Percentiles rank a stretch among this genome's conserved stretches.
phyloP scores from a whole-genome alignment of 2,113 vertebrate genomes.

The Capricornis sumatraensis region DNA sequence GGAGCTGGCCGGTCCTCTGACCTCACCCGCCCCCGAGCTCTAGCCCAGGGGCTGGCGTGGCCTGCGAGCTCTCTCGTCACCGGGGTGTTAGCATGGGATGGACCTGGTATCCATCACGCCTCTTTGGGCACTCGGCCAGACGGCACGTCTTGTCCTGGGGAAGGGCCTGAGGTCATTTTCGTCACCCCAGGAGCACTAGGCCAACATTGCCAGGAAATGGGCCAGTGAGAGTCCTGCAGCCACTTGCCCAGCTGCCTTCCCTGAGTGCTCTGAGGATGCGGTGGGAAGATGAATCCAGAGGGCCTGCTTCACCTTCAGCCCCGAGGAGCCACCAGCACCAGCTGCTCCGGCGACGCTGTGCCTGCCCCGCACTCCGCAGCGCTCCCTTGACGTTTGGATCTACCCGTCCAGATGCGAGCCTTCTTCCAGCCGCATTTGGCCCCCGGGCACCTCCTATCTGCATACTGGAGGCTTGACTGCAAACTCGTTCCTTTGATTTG shows the following conservation, averaged over 20 bases:
- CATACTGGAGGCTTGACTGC: accelerated
- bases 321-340: accelerated
- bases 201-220: neutral
- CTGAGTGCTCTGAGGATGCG: neutral
- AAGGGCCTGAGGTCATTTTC: accelerated
- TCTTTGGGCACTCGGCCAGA: accelerated
- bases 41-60: accelerated
- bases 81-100: accelerated
- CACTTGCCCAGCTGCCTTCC: neutral
- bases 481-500: neutral
- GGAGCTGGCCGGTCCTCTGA: accelerated
- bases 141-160: accelerated
- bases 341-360: accelerated
- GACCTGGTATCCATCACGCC: accelerated
- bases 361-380: accelerated
- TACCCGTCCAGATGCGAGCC: accelerated
- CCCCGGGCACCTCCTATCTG: accelerated
- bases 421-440: accelerated
- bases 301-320: accelerated
- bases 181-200: neutral
- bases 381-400: accelerated
- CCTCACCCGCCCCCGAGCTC: accelerated
- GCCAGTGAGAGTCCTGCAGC: neutral
- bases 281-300: accelerated
- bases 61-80: accelerated